Percentiles rank a stretch among this genome's conserved stretches.
Conservation (phyloP, 2,888 invertebrate genomes). For the Agrochola lota region DNA sequence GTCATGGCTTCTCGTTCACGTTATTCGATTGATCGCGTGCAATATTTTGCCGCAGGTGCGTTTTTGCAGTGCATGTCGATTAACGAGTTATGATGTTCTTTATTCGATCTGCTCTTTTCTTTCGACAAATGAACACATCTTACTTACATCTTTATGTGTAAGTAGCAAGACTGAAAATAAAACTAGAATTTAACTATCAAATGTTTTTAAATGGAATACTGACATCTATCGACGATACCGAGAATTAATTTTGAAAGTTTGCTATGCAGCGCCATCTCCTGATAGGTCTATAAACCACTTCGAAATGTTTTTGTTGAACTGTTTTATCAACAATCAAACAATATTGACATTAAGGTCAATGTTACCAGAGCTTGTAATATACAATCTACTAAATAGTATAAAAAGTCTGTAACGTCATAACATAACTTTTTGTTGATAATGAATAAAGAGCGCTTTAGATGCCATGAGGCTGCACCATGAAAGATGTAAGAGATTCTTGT, state of each 20-base stretch:
- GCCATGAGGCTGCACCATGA: background rate
- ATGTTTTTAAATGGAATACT: background rate
- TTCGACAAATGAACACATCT: background rate
- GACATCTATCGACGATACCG: constrained; percentile 23
- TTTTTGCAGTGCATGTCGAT: constrained; percentile 37
- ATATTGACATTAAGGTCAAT: constrained; percentile 20
- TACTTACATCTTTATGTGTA: too few relatives aligned
- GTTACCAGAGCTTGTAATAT: background rate
- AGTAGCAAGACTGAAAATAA: background rate
- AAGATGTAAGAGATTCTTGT: background rate
- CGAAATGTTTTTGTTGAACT: background rate
- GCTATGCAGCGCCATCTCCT: constrained; percentile 8
- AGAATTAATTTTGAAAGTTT: background rate
- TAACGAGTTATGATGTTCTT: constrained; percentile 34
- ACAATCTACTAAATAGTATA: constrained; percentile 9
- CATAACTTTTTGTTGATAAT: background rate
- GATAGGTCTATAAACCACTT: background rate
- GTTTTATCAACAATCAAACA: constrained; percentile 40
- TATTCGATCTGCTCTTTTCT: background rate
- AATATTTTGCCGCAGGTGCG: constrained; percentile 54
- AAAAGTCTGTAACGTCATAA: too few relatives aligned
- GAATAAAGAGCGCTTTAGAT: background rate
- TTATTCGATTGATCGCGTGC: constrained; percentile 56
- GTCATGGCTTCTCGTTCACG: constrained; percentile 49
- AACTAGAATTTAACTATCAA: background rate